Conservation (phyloP, 2,797 vertebrate genomes). For the Babyrousa celebensis region DNA sequence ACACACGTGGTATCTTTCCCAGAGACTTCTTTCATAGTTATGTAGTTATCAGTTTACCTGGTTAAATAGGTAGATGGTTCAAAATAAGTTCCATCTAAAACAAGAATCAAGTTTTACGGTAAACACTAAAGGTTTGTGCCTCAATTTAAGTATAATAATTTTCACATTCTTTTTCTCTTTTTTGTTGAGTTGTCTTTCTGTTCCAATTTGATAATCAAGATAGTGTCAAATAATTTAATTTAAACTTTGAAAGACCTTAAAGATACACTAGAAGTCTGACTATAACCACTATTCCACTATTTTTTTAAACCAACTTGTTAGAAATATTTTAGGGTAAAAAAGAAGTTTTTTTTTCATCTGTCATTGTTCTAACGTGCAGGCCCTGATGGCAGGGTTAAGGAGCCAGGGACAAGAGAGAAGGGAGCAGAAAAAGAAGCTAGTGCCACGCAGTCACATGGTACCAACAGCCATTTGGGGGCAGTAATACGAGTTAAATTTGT, state of each 20-base stretch:
- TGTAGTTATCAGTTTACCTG: background rate
- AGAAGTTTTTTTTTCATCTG: background rate
- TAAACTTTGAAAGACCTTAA: conserved; percentile 32
- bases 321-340: conserved; percentile 24
- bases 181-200: conserved; percentile 53
- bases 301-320: conserved; percentile 34
- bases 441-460: conserved; percentile 5
- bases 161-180: conserved; percentile 63
- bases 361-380: background rate
- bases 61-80: conserved; percentile 25
- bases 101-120: conserved; percentile 6
- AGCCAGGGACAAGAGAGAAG: background rate
- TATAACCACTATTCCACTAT: conserved; percentile 51
- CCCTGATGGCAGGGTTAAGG: background rate
- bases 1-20: background rate
- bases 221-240: conserved; percentile 65
- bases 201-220: conserved; percentile 53
- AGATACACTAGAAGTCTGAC: conserved; percentile 71
- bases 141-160: conserved; percentile 55
- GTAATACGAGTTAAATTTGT: conserved; percentile 81
- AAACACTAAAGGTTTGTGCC: conserved; percentile 64
- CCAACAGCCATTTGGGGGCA: conserved; percentile 67
- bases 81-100: conserved; percentile 26
- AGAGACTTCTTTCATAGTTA: conserved; percentile 34
- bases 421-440: background rate